Base-by-base conservation (phyloP, 1,140 invertebrate species). In the Bombus breviceps region DNA sequence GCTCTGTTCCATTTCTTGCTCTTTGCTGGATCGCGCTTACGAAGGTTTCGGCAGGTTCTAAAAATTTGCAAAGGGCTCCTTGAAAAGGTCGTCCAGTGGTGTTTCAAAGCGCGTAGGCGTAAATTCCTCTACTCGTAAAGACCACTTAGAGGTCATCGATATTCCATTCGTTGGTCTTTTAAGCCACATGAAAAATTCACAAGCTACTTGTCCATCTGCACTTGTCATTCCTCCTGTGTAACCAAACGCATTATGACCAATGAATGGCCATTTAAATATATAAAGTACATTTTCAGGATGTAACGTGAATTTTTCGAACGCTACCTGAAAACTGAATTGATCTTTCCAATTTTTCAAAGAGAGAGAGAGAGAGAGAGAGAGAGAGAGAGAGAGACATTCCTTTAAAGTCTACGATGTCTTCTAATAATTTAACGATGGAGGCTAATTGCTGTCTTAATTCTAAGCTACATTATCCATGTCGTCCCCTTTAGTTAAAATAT, bases 141-240 rank as follows among this genome's bases (percentile, higher is more conserved):
- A 59, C 41, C 86, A 88, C 78, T 81, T 81, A 81, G 81, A 88
- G 72, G 47, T 85, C 73, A 78, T 85, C 66, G 72, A 87, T 89
- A 85, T 89, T 89, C 73, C 81, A 69, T 41, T 53, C 76, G 62
- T 4, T 37, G 59, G 32, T 9, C 25, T n/a, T 28, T 78, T 66
- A 53, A 78, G 62, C 37, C 39, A 69, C 53, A 34, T 88, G 85
- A 85, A 81, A 87, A 86, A 86, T 89, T 87, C 72, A 87, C 68
- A 59, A 75, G 81, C 22, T 43, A 18, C 34, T 10, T 41, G 25
- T 64, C 34, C 25, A 28, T 32, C 9, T 32, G 1, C 1, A 2
- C 15, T 8, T 66, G 4, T 4, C 43, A 15, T 22, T 28, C 12
- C 8, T 12, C 8, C 22, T 4, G 32, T 32, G 72, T 43, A 39